Evolutionary conservation across 2,113 vertebrate genomes (phyloP).

Genomic region (Elgaria multicarinata): DNA sequence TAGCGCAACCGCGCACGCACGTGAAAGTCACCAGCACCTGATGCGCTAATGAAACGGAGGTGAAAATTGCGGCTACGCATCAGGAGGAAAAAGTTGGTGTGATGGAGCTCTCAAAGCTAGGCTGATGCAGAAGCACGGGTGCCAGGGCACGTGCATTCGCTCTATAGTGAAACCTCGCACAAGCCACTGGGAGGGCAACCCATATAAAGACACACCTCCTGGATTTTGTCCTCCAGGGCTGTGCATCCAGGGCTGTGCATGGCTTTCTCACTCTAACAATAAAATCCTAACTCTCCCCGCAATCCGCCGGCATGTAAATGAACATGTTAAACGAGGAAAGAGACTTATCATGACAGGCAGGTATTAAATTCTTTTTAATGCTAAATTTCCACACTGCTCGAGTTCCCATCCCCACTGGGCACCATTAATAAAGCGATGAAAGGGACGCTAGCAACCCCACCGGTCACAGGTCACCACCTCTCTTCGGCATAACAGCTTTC

Average conservation of each 20-base stretch:
- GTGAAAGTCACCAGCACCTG: too few species aligned
- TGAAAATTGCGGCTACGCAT: too few species aligned
- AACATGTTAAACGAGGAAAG: background rate
- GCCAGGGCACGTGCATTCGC: background rate
- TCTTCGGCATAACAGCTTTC: rapidly evolving
- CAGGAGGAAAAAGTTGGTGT: too few species aligned
- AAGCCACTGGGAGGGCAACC: background rate
- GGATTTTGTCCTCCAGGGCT: background rate
- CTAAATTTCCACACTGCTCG: background rate
- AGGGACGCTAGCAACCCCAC: constrained; percentile 16
- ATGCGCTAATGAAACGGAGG: too few species aligned
- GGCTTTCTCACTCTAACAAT: background rate
- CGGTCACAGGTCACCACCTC: constrained; percentile 42
- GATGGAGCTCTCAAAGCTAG: background rate
- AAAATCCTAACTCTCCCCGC: background rate
- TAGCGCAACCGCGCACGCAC: too few species aligned
- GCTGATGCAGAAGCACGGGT: background rate
- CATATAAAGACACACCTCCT: too few species aligned
- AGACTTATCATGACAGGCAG: background rate
- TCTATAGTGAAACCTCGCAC: background rate
- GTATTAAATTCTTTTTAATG: background rate
- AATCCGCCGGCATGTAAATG: background rate
- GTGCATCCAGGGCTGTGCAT: background rate
- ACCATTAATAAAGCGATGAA: constrained; percentile 26
- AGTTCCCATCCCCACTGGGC: background rate